These are phyloP conservation scores for Matsumurasca onukii DNA, from an alignment of 1,140 invertebrate species.

Conservation along the genomic window DNA sequence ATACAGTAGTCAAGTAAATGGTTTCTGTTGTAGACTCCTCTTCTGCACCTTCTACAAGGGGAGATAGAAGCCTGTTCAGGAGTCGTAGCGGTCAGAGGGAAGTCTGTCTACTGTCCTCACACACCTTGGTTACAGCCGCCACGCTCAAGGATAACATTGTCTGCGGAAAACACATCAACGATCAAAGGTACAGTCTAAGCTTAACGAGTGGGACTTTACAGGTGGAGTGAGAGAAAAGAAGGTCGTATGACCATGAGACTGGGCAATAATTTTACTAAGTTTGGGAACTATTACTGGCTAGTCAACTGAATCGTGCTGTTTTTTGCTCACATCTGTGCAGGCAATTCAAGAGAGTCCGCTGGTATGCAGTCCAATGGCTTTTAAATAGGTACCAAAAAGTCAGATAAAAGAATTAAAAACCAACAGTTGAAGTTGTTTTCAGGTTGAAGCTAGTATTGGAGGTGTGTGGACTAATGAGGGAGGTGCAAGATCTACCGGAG, in stretches of 20 bases:
- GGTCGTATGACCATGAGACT: too few relatives aligned
- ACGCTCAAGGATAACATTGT: constrained; percentile 13
- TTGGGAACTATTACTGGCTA: too few relatives aligned
- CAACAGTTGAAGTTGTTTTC: background rate
- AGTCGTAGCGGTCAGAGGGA: background rate
- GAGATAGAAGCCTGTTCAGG: constrained; percentile 19
- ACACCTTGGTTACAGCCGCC: constrained; percentile 21
- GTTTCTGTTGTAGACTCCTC: constrained; percentile 8
- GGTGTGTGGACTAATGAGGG: constrained; percentile 20
- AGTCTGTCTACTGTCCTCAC: constrained; percentile 21
- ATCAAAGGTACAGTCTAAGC: constrained; percentile 13
- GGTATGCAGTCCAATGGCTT: too few relatives aligned
- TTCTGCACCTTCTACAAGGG: constrained; percentile 27
- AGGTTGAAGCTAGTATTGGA: constrained; percentile 25
- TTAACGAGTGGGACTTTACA: too few relatives aligned
- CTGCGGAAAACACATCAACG: constrained; percentile 27
- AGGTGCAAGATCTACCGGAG: constrained; percentile 18
- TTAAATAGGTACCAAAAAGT: too few relatives aligned
- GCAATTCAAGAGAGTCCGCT: too few relatives aligned
- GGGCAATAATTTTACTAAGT: too few relatives aligned
- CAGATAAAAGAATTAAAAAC: too few relatives aligned
- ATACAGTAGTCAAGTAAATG: too few relatives aligned
- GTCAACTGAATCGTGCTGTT: too few relatives aligned
- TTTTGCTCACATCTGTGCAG: too few relatives aligned
- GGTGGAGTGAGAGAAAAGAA: too few relatives aligned